Evolutionary conservation across 2,113 vertebrate genomes (phyloP).

Genomic region (Stictonetta naevosa): DNA sequence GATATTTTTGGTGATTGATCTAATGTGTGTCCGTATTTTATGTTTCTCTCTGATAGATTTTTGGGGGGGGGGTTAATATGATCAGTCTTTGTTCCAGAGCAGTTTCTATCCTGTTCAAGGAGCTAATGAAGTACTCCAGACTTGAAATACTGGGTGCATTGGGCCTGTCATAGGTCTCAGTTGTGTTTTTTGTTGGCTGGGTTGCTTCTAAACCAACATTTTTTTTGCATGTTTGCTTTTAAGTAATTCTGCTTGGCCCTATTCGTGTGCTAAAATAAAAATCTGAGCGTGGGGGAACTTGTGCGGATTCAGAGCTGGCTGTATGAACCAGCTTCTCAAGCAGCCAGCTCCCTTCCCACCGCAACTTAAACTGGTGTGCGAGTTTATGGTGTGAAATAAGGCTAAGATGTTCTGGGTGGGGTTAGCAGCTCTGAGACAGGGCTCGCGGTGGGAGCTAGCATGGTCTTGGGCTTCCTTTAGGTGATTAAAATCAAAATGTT

Average conservation of each 20-base stretch:
- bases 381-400: too few species aligned
- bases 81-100: not conserved
- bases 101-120: not conserved
- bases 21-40: not conserved
- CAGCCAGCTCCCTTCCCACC: not conserved
- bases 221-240: not conserved
- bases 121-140: not conserved
- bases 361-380: not conserved
- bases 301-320: accelerated
- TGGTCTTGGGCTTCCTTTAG: not conserved
- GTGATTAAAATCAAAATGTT: not conserved
- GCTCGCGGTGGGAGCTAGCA: not conserved
- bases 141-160: not conserved
- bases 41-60: not conserved
- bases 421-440: accelerated
- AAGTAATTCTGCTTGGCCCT: not conserved
- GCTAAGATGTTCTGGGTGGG: not conserved
- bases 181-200: not conserved
- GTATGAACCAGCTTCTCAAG: not conserved
- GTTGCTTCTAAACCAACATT: not conserved
- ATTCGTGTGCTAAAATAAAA: not conserved
- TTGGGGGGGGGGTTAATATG: not conserved
- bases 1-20: not conserved
- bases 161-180: not conserved
- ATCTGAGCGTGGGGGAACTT: not conserved